These are phyloP conservation scores for Chiloscyllium punctatum DNA, from an alignment of 2,797 vertebrate species.

Conservation along the genomic window DNA sequence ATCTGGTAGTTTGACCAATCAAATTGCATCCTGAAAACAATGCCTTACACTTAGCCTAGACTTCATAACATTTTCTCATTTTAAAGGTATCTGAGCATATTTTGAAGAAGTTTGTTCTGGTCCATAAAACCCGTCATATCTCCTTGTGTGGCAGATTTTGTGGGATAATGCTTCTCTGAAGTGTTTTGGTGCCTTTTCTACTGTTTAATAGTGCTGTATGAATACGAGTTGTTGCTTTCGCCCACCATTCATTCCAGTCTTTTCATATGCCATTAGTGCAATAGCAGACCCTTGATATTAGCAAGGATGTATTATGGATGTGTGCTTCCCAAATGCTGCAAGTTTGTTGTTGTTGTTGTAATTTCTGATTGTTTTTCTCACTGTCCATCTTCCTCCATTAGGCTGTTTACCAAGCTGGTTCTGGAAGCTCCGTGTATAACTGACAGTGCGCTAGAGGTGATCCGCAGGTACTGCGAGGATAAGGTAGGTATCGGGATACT, in stretches of 20 bases:
- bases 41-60: too few species aligned
- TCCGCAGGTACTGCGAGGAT: constrained; percentile 91
- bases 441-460: constrained; percentile 80
- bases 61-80: too few species aligned
- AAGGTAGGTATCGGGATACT: constrained; percentile 63
- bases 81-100: too few species aligned
- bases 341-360: not conserved
- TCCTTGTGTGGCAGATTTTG: not conserved
- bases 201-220: not conserved
- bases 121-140: not conserved
- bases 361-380: not conserved
- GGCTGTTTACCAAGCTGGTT: constrained; percentile 88
- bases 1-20: too few species aligned
- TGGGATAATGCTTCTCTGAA: not conserved
- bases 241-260: not conserved
- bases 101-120: too few species aligned
- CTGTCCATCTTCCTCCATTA: constrained; percentile 44
- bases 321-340: not conserved
- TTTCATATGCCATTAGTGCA: not conserved
- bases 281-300: not conserved
- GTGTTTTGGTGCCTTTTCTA: not conserved
- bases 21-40: too few species aligned
- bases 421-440: constrained; percentile 88
- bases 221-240: not conserved
- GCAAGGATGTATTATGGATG: not conserved